Evolutionary conservation across 1,140 invertebrate genomes (phyloP).

Genomic region (Cherax destructor): DNA sequence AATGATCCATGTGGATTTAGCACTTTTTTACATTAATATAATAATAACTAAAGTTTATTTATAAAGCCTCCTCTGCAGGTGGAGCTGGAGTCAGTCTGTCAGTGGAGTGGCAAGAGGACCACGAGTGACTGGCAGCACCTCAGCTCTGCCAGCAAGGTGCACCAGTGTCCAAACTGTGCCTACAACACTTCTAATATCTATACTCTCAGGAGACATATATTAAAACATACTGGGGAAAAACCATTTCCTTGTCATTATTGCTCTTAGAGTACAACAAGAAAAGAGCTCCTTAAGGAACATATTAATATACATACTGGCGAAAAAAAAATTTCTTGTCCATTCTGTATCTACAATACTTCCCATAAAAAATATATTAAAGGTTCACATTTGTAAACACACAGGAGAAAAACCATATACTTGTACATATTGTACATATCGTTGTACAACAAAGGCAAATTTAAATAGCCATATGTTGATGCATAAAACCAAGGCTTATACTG

Average conservation of each 20-base stretch:
- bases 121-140: conserved; percentile 25
- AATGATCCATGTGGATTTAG: no score
- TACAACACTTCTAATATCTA: background rate
- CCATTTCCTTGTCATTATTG: background rate
- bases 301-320: background rate
- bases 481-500: background rate
- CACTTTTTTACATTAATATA: no score
- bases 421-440: background rate
- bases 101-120: conserved; percentile 17
- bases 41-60: background rate
- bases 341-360: background rate
- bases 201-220: background rate
- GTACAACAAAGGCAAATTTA: background rate
- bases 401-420: conserved; percentile 16
- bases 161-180: background rate
- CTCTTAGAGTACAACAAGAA: conserved; percentile 4
- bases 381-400: background rate
- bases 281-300: background rate
- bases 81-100: conserved; percentile 30
- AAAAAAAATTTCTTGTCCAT: background rate
- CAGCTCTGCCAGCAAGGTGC: background rate
- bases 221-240: conserved; percentile 2
- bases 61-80: conserved; percentile 43
- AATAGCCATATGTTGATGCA: background rate
- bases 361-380: conserved; percentile 5